Evolutionary conservation across 2,888 invertebrate genomes (phyloP).

Genomic region (Meliscaeva auricollis): DNA sequence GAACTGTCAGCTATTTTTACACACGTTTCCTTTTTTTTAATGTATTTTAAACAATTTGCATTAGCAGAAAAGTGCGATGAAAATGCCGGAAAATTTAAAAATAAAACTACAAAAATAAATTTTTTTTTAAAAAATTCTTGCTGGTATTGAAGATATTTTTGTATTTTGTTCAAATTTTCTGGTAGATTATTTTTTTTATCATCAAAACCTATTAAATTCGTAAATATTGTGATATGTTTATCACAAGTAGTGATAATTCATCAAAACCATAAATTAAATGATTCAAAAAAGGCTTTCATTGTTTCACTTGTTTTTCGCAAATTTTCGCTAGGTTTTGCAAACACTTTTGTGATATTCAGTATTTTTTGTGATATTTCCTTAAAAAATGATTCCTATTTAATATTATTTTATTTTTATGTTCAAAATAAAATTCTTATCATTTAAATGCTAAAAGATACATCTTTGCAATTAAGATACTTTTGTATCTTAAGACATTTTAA

Average conservation of each 20-base stretch:
- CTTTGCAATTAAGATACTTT: neutral
- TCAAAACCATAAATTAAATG: neutral
- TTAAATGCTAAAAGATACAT: neutral
- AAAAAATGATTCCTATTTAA: no score
- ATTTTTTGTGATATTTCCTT: slow-evolving; percentile 2
- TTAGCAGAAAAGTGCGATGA: slow-evolving; percentile 8
- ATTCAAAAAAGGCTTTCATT: no score
- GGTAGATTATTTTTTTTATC: no score
- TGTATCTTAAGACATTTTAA: neutral
- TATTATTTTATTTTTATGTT: no score
- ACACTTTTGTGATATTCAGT: no score
- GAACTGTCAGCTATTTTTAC: slow-evolving; percentile 48
- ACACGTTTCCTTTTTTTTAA: slow-evolving; percentile 12
- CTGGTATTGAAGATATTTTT: neutral
- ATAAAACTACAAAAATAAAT: neutral
- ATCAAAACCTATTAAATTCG: no score
- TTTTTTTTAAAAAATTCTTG: slow-evolving; percentile 1
- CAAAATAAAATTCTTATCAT: no score
- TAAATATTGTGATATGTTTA: no score
- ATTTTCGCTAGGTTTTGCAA: no score
- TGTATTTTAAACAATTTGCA: slow-evolving; percentile 8
- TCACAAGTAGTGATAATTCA: neutral
- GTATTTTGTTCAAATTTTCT: neutral
- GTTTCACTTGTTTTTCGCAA: no score
- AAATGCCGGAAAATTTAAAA: slow-evolving; percentile 26